Conservation (phyloP, 1,140 invertebrate genomes). For the Tigriopus japonicus region DNA sequence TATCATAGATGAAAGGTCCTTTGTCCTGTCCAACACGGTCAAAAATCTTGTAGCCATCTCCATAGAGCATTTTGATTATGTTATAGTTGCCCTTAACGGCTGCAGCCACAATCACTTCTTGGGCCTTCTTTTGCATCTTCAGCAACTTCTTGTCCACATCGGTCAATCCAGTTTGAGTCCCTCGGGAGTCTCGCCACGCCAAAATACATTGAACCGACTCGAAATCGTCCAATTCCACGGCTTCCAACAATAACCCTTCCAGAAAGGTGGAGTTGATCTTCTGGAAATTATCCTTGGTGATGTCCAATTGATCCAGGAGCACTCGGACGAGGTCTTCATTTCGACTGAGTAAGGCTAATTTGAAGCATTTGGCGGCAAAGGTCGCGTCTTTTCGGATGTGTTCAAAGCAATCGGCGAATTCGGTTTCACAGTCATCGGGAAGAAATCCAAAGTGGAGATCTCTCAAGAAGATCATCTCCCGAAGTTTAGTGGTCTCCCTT, state of each 20-base stretch:
- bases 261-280: background rate
- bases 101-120: conserved; percentile 8
- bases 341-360: background rate
- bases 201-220: conserved; percentile 4
- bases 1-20: no score
- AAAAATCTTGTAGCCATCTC: background rate
- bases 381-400: background rate
- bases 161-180: background rate
- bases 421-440: background rate
- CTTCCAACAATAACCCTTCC: conserved; percentile 2
- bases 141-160: conserved; percentile 5
- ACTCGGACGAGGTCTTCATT: background rate
- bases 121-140: conserved; percentile 4
- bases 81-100: background rate
- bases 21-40: background rate
- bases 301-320: background rate
- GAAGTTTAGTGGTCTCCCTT: background rate
- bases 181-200: background rate
- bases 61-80: conserved; percentile 6
- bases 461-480: conserved; percentile 1
- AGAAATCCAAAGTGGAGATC: conserved; percentile 7
- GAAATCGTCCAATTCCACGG: conserved; percentile 1
- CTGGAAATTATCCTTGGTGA: background rate
- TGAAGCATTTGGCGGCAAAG: conserved; percentile 5
- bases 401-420: conserved; percentile 1